Evolutionary conservation across 2,888 invertebrate species (phyloP).

Genomic region (Beris morrisii): DNA sequence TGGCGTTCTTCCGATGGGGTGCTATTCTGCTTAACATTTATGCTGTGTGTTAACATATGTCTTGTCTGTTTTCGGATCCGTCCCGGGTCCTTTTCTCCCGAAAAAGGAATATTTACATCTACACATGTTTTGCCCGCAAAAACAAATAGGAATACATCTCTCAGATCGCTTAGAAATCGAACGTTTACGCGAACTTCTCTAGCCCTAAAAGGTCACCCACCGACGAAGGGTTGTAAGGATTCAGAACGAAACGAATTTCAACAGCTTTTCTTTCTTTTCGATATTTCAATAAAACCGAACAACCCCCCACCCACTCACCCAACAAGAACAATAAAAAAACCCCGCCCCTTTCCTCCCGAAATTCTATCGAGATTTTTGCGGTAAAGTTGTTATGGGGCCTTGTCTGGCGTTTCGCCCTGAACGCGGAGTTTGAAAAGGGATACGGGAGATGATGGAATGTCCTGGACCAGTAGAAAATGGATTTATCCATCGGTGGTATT

Average conservation of each 20-base stretch:
- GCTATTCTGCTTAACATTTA: slow-evolving; percentile 23
- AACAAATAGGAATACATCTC: background rate
- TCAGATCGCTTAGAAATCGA: background rate
- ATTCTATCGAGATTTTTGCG: slow-evolving; percentile 6
- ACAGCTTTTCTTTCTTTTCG: background rate
- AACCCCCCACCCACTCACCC: too few relatives aligned
- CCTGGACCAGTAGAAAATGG: background rate
- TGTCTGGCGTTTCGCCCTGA: background rate
- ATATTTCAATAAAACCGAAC: background rate
- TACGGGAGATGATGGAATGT: too few relatives aligned
- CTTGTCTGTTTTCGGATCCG: background rate
- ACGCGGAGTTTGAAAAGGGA: too few relatives aligned
- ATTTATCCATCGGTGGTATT: background rate
- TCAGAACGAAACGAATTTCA: too few relatives aligned
- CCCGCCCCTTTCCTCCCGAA: too few relatives aligned
- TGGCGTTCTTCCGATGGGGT: background rate
- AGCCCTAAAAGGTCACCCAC: background rate
- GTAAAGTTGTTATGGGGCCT: background rate
- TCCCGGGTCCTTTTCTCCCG: background rate
- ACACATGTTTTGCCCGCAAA: slow-evolving; percentile 15
- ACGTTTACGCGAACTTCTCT: background rate
- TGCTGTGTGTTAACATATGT: slow-evolving; percentile 23
- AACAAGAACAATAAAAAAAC: background rate
- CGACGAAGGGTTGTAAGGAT: too few relatives aligned
- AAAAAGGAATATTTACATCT: slow-evolving; percentile 20